A percentile compares a stretch with the other conserved stretches of the same genome.
These are phyloP conservation scores for Galleria mellonella DNA, from an alignment of 1,140 invertebrate genomes.

Conservation along the genomic window DNA sequence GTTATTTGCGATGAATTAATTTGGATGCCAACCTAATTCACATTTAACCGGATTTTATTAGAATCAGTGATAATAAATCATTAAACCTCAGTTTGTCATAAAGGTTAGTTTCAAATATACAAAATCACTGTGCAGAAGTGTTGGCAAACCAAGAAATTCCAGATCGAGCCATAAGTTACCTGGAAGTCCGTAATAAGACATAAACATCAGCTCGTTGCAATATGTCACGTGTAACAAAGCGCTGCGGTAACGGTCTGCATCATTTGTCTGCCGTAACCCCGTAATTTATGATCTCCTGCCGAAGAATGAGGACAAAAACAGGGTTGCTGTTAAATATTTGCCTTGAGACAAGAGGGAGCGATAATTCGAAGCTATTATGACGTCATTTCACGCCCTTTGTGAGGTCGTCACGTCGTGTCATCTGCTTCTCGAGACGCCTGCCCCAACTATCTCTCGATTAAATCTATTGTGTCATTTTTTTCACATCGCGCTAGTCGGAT, in stretches of 20 bases:
- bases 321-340: constrained; percentile 71
- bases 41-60: too few species aligned
- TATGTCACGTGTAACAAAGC: constrained; percentile 64
- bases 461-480: constrained; percentile 72
- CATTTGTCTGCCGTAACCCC: constrained; percentile 60
- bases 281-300: constrained; percentile 67
- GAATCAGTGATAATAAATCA: too few species aligned
- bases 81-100: too few species aligned
- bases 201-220: constrained; percentile 65
- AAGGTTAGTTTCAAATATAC: neutral
- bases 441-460: constrained; percentile 67
- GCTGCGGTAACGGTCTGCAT: constrained; percentile 63
- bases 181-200: constrained; percentile 61
- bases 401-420: constrained; percentile 68
- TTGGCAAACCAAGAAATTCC: constrained; percentile 23
- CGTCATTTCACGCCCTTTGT: constrained; percentile 73
- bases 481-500: constrained; percentile 61
- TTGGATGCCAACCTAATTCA: too few species aligned
- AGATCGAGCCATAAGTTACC: constrained; percentile 38
- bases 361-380: constrained; percentile 74
- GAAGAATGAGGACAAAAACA: constrained; percentile 66
- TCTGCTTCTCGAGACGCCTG: constrained; percentile 71
- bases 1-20: too few species aligned
- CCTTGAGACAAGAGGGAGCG: constrained; percentile 70
- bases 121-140: neutral